Evolutionary conservation across 2,797 vertebrate genomes (phyloP).

Genomic region (Hypotaenidia okinawae): DNA sequence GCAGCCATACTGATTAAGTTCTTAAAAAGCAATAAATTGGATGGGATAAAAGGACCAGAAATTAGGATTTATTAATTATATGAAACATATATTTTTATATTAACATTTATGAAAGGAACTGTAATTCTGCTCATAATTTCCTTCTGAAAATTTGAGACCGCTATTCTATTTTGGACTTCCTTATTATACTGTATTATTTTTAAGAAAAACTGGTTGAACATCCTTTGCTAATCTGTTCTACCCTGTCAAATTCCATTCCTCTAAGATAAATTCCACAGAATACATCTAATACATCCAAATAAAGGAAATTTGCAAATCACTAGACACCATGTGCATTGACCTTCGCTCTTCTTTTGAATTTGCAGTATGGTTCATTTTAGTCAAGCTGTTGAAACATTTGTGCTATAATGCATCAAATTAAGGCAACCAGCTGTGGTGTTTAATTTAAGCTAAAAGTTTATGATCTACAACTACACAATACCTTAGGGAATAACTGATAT

Average conservation of each 20-base stretch:
- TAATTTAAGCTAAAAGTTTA: constrained; percentile 81
- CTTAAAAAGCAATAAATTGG: background rate
- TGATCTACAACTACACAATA: constrained; percentile 75
- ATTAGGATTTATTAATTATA: background rate
- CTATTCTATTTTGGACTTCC: background rate
- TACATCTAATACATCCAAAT: constrained; percentile 51
- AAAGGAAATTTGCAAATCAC: constrained; percentile 66
- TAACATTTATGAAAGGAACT: background rate
- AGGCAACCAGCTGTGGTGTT: constrained; percentile 80
- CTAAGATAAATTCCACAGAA: constrained; percentile 25
- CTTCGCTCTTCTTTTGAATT: constrained; percentile 68
- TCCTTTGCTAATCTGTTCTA: background rate
- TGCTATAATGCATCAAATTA: constrained; percentile 78
- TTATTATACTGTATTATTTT: background rate
- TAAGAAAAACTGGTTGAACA: constrained; percentile 3
- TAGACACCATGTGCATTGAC: constrained; percentile 55
- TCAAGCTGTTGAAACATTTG: constrained; percentile 82
- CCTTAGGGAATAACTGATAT: constrained; percentile 69
- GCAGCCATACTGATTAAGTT: background rate
- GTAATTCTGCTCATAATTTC: background rate
- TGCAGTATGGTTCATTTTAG: constrained; percentile 74
- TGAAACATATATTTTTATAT: background rate
- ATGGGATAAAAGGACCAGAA: background rate
- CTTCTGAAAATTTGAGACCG: background rate
- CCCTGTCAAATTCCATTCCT: constrained; percentile 17